Conservation (phyloP, 64 coral and sea anemone species). For the Pocillopora damicornis region DNA sequence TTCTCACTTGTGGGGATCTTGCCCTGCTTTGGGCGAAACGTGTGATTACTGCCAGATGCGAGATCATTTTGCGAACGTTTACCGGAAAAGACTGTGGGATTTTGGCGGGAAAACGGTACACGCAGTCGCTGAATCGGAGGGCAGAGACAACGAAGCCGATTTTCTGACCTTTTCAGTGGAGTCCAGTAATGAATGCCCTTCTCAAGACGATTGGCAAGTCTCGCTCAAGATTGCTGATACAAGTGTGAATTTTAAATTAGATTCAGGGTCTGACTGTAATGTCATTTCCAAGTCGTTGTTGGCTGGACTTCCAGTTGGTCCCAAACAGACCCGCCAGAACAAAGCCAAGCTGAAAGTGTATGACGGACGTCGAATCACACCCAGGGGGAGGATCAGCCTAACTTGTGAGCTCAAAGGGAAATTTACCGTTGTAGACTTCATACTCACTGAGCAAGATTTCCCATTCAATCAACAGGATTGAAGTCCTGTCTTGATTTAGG, state of each 20-base stretch:
- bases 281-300: too few relatives aligned
- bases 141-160: constrained; percentile 7
- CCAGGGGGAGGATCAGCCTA: constrained; percentile 20
- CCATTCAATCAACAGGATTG: background rate
- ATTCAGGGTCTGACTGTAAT: too few relatives aligned
- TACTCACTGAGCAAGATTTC: constrained; percentile 39
- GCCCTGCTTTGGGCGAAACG: constrained; percentile 44
- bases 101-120: background rate
- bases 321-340: background rate
- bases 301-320: background rate
- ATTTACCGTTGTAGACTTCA: constrained; percentile 28
- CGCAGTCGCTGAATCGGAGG: background rate
- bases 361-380: background rate
- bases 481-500: too few relatives aligned
- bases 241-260: too few relatives aligned
- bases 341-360: constrained; percentile 21
- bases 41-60: constrained; percentile 24
- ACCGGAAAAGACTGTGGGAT: background rate
- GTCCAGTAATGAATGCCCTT: background rate
- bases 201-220: too few relatives aligned
- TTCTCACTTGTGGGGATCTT: constrained; percentile 16
- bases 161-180: background rate
- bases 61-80: background rate
- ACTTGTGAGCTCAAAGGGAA: constrained; percentile 45
- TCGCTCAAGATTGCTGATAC: too few relatives aligned